These are phyloP conservation scores for Cairina moschata DNA, from an alignment of 2,113 vertebrate genomes.

Conservation along the genomic window DNA sequence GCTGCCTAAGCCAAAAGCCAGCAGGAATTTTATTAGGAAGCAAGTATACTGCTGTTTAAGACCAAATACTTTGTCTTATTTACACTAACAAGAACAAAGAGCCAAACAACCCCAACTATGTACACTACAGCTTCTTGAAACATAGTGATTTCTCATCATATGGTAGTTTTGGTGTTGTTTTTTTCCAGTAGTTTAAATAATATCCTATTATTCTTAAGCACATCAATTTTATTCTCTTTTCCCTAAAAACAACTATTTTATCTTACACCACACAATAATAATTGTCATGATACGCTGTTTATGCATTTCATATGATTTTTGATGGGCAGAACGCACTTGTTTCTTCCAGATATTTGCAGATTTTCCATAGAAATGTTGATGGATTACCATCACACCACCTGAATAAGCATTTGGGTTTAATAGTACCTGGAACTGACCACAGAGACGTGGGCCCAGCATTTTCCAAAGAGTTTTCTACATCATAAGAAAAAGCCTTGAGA, in stretches of 20 bases:
- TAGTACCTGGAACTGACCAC: background rate
- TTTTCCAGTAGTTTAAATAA: background rate
- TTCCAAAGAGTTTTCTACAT: background rate
- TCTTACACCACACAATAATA: background rate
- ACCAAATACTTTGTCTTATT: background rate
- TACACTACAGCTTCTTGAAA: background rate
- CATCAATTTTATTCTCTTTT: constrained; percentile 2
- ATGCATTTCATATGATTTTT: constrained; percentile 9
- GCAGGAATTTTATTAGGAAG: background rate
- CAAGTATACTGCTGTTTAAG: background rate
- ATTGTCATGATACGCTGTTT: background rate
- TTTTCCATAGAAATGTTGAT: background rate
- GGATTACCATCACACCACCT: background rate
- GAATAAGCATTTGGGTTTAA: background rate
- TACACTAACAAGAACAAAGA: background rate
- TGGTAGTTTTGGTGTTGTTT: background rate
- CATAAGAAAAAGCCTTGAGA: background rate
- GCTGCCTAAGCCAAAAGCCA: background rate
- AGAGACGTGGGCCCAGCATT: background rate
- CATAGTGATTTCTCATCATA: background rate
- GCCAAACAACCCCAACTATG: background rate
- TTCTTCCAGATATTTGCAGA: background rate
- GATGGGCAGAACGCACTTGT: background rate
- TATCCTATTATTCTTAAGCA: background rate
- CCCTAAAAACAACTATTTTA: constrained; percentile 7